Evolutionary conservation across 1,140 invertebrate species (phyloP).

Genomic region (Galendromus occidentalis): DNA sequence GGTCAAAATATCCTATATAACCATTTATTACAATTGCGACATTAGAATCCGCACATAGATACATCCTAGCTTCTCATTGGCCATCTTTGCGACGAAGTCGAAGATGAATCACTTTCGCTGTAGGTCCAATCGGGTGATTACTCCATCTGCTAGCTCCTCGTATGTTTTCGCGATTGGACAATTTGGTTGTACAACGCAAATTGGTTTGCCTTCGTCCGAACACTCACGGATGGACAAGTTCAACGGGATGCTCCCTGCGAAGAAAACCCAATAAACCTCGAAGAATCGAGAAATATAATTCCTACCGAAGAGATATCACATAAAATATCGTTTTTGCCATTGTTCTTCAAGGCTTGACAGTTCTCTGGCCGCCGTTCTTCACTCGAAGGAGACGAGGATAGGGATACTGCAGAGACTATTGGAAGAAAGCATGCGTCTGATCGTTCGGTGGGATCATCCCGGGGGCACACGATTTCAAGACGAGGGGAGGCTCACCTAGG

Average conservation of each 20-base stretch:
- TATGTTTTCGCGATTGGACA: neutral
- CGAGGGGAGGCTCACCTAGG: conserved; percentile 18
- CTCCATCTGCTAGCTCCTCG: neutral
- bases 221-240: conserved; percentile 44
- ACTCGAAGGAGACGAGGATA: neutral
- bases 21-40: too few species aligned
- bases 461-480: too few species aligned
- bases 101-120: neutral
- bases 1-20: too few species aligned
- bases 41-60: too few species aligned
- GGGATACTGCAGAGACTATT: neutral
- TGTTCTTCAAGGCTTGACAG: conserved; percentile 38
- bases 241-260: conserved; percentile 45
- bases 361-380: conserved; percentile 26
- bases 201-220: conserved; percentile 51
- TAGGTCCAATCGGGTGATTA: neutral
- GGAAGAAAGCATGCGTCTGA: neutral
- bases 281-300: neutral
- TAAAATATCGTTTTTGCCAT: conserved; percentile 23
- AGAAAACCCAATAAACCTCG: conserved; percentile 11
- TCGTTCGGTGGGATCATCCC: too few species aligned
- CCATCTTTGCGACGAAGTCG: too few species aligned
- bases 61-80: too few species aligned
- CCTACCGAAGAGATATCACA: neutral
- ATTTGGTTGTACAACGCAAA: conserved; percentile 46